phyloP scores from a whole-genome alignment of 2,113 vertebrate genomes.

The Lathamus discolor region DNA sequence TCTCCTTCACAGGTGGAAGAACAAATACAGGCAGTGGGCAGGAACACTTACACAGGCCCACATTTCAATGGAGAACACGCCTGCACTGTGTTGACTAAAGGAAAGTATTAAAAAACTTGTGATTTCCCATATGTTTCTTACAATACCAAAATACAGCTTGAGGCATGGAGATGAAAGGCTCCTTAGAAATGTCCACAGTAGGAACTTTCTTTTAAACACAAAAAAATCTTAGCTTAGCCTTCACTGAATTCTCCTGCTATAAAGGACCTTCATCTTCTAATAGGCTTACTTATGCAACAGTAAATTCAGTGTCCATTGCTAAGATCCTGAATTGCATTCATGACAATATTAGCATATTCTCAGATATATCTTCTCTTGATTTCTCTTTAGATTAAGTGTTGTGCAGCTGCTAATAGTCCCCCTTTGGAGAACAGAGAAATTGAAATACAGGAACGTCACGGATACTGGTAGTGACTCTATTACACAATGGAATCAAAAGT shows the following conservation, averaged over 20 bases:
- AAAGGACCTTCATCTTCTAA: background rate
- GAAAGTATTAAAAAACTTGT: background rate
- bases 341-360: background rate
- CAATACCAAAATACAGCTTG: background rate
- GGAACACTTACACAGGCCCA: background rate
- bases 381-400: background rate
- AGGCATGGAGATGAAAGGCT: background rate
- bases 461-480: background rate
- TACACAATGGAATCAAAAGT: background rate
- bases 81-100: background rate
- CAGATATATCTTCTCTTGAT: background rate
- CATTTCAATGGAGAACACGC: background rate
- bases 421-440: background rate
- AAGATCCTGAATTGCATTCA: background rate
- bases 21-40: background rate
- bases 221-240: background rate
- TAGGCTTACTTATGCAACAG: background rate
- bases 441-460: background rate
- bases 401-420: background rate
- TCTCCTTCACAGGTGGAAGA: background rate
- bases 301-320: background rate
- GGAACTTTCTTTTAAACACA: background rate
- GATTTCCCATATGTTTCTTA: background rate
- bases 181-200: background rate
- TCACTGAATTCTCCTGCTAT: background rate